Evolutionary conservation across 2,113 vertebrate genomes (phyloP).

Genomic region (Plectropomus leopardus): DNA sequence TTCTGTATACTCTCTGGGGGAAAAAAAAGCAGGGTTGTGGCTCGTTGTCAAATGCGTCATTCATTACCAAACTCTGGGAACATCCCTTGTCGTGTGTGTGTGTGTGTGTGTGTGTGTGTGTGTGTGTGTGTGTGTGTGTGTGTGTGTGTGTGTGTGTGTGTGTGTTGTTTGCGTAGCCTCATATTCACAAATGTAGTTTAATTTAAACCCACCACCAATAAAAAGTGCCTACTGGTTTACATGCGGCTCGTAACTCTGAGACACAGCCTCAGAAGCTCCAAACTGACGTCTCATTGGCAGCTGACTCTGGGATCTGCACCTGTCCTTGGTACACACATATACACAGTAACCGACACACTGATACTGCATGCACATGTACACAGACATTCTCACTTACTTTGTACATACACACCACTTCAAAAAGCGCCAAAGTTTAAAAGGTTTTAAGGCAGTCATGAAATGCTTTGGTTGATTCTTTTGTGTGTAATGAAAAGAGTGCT

Average conservation of each 20-base stretch:
- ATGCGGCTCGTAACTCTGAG: conserved; percentile 70
- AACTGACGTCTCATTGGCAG: conserved; percentile 65
- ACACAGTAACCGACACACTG: conserved; percentile 23
- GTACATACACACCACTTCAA: conserved; percentile 69
- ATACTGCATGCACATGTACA: conserved; percentile 41
- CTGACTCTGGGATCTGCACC: conserved; percentile 67
- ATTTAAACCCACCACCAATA: conserved; percentile 79
- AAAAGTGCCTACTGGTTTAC: conserved; percentile 75
- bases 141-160: conserved; percentile 31
- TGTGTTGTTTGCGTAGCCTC: conserved; percentile 69
- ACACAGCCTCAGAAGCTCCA: conserved; percentile 70
- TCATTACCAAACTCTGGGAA: conserved; percentile 64
- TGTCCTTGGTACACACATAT: conserved; percentile 50
- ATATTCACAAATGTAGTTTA: conserved; percentile 80
- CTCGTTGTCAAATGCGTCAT: conserved; percentile 71
- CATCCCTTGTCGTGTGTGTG: conserved; percentile 51
- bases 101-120: conserved; percentile 34
- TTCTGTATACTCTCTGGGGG: conserved; percentile 32
- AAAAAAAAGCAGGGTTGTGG: conserved; percentile 40
- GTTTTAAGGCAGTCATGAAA: conserved; percentile 65
- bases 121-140: conserved; percentile 46
- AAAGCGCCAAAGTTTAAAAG: conserved; percentile 57
- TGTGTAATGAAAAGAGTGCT: conserved; percentile 74
- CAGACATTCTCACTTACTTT: conserved; percentile 50
- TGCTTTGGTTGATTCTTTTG: conserved; percentile 64